These are phyloP conservation scores for Leucophora obtusa DNA, from an alignment of 2,888 invertebrate genomes.

Conservation along the genomic window DNA sequence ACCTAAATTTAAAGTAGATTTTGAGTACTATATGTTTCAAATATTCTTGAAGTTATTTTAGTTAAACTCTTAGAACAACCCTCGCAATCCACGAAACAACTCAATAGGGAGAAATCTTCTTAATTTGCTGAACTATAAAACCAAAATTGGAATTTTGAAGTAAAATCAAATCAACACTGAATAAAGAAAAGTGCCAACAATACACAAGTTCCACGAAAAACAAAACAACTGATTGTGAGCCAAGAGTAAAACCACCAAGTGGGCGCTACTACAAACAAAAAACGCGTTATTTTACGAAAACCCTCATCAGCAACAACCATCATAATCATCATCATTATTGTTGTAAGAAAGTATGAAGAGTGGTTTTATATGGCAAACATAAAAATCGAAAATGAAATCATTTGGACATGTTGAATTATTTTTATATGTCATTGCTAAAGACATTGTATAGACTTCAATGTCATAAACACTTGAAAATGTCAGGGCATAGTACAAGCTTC, in stretches of 20 bases:
- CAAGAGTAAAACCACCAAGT: conserved; percentile 23
- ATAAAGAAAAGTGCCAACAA: conserved; percentile 38
- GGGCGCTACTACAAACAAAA: conserved; percentile 43
- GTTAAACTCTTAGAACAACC: not conserved
- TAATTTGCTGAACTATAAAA: conserved; percentile 14
- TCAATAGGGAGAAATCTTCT: not conserved
- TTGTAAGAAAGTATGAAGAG: conserved; percentile 11
- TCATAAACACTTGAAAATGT: conserved; percentile 54
- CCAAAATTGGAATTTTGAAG: conserved; percentile 34
- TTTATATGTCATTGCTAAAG: conserved; percentile 52
- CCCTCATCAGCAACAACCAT: conserved; percentile 42
- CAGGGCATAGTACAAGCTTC: conserved; percentile 20
- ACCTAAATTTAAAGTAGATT: no score
- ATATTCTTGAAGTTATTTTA: no score
- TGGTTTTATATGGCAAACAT: not conserved
- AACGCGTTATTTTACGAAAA: conserved; percentile 20
- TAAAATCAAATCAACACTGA: conserved; percentile 40
- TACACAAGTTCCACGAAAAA: conserved; percentile 22
- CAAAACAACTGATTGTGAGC: not conserved
- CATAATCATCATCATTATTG: conserved; percentile 29
- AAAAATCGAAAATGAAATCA: conserved; percentile 53
- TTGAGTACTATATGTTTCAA: no score
- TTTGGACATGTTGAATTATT: conserved; percentile 55
- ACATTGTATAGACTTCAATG: conserved; percentile 58
- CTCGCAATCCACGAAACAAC: not conserved